Evolutionary conservation across 2,797 vertebrate species (phyloP).

Genomic region (Monodelphis domestica): DNA sequence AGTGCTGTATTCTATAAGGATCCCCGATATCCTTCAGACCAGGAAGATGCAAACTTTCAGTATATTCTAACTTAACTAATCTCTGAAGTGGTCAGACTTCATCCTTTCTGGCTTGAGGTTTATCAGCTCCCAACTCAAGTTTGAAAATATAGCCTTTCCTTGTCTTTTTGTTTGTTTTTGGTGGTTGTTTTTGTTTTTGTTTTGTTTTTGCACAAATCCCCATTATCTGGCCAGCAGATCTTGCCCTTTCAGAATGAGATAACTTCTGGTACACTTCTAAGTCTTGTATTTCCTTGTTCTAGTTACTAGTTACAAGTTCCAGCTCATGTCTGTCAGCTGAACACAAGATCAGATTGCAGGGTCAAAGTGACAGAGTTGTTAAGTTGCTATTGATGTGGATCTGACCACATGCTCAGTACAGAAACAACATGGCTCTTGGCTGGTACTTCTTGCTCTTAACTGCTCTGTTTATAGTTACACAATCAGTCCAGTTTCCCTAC

Average conservation of each 20-base stretch:
- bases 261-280: neutral
- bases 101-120: neutral
- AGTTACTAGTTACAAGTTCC: neutral
- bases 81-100: neutral
- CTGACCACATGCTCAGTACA: neutral
- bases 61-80: neutral
- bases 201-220: too few relatives aligned
- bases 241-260: neutral
- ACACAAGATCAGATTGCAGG: neutral
- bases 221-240: neutral
- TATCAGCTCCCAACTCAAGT: neutral
- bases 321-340: neutral
- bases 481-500: neutral
- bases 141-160: neutral
- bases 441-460: neutral
- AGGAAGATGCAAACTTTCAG: neutral
- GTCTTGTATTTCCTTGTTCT: neutral
- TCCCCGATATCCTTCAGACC: neutral
- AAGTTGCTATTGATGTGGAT: neutral
- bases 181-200: too few relatives aligned
- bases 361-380: neutral
- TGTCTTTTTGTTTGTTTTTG: neutral
- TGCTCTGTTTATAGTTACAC: neutral
- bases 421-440: neutral
- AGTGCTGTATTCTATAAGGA: neutral